These are phyloP conservation scores for Anableps anableps DNA, from an alignment of 2,797 vertebrate genomes.

Conservation along the genomic window DNA sequence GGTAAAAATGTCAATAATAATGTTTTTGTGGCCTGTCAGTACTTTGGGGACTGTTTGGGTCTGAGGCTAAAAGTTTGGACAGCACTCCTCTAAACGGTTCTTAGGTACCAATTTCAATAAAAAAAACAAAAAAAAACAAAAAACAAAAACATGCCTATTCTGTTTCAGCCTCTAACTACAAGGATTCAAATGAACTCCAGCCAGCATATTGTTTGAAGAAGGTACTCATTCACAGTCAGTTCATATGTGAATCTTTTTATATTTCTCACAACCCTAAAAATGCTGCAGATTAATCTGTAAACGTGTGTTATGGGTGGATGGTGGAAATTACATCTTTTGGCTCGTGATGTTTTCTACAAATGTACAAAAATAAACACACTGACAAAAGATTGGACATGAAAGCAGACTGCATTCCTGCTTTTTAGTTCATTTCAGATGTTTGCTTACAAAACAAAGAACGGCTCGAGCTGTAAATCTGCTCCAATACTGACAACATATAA, in stretches of 20 bases:
- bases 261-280: background rate
- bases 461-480: conserved; percentile 34
- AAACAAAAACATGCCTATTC: no score
- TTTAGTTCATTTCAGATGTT: conserved; percentile 31
- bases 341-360: background rate
- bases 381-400: conserved; percentile 43
- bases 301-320: background rate
- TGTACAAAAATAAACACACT: conserved; percentile 27
- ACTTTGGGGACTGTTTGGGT: background rate
- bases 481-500: conserved; percentile 42
- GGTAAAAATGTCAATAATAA: background rate
- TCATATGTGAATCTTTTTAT: no score
- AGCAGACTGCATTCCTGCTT: conserved; percentile 45
- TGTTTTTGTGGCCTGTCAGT: background rate
- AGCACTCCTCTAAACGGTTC: background rate
- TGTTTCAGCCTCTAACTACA: background rate
- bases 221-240: background rate
- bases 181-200: background rate
- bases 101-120: background rate
- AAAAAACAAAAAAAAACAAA: no score
- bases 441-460: conserved; percentile 52
- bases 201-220: background rate
- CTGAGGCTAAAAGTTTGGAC: background rate
- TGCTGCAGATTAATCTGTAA: background rate
- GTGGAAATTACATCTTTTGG: background rate